Percentiles rank a stretch among this genome's conserved stretches.
phyloP scores from a whole-genome alignment of 2,113 vertebrate genomes.

The Alexandromys fortis region DNA sequence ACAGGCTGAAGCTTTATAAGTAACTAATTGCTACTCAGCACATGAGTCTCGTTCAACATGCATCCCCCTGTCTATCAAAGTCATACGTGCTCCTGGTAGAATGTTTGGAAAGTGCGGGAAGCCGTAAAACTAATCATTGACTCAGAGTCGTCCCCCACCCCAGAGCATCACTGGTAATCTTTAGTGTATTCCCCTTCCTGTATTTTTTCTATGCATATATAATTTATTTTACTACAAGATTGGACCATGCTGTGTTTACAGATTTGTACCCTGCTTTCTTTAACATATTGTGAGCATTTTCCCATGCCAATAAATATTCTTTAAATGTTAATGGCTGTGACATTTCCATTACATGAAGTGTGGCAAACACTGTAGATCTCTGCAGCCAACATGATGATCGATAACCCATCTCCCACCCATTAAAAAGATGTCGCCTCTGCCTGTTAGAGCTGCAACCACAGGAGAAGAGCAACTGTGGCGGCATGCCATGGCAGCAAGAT shows the following conservation, averaged over 20 bases:
- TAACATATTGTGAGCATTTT: constrained; percentile 77
- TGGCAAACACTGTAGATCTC: not conserved
- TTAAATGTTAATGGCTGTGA: constrained; percentile 68
- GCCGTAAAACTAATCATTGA: constrained; percentile 9
- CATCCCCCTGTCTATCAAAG: not conserved
- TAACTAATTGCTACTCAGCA: not conserved
- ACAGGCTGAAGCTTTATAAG: not conserved
- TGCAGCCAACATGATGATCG: not conserved
- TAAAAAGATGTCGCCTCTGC: not conserved
- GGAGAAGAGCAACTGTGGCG: not conserved
- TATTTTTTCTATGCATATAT: constrained; percentile 78
- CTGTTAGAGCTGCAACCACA: not conserved
- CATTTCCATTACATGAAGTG: constrained; percentile 33
- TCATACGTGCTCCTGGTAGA: not conserved
- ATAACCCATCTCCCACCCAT: not conserved
- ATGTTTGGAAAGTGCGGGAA: constrained; percentile 33
- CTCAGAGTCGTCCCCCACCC: constrained; percentile 9
- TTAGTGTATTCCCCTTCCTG: constrained; percentile 63
- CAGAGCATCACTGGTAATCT: constrained; percentile 55
- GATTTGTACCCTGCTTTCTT: constrained; percentile 76
- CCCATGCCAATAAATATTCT: constrained; percentile 78
- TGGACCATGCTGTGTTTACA: constrained; percentile 74
- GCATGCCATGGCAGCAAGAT: not conserved
- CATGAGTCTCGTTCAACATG: not conserved
- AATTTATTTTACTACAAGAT: constrained; percentile 79